Evolutionary conservation across 2,113 vertebrate species (phyloP), one percentile per base, ranked within the genome.

Genomic region (Apus apus): DNA sequence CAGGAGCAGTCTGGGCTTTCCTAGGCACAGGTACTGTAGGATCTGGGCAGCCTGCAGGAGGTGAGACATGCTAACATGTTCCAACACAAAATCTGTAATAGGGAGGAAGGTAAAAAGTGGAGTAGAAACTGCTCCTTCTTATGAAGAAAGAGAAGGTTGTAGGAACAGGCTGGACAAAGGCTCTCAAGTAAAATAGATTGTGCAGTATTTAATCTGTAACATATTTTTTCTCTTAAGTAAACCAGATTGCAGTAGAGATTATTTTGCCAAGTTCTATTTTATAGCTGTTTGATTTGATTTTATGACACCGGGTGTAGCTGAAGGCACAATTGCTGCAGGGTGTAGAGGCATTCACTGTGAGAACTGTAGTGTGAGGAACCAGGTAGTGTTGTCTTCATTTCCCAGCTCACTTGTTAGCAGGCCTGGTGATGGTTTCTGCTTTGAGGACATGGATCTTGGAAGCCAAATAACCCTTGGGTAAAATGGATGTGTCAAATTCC

Each of bases 101-200:
- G 51, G 27, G 15, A 80, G 7, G 15, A 30, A 61, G 30, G 26
- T 19, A 13, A 50, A 73, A 74, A 38, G n/a, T 51, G n/a, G 14
- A 1, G 2, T 32, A 57, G 43, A 71, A 84, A 51, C 29, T 15
- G 1, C 2, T 91, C 22, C 38, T 78, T 1, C 0, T 73, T 65
- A n/a, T 56, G 15, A 43, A 60, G 57, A 82, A 65, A 54, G 38
- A 77, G 64, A 56, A 43, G 17, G 8, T 3, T 56, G 15, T 60
- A 79, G 36, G 19, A 87, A 45, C 1, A 65, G 23, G 34, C 8
- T 40, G 30, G 45, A 30, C 6, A 45, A 64, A 74, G 53, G 32
- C 34, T 67, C 38, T 53, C 45, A 32, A 57, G 15, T 79, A 50
- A 85, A 93, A 65, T 9, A 38, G 15, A 51, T 38, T 16, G 13